A percentile compares a stretch with the other conserved stretches of the same genome.
Evolutionary conservation across 2,888 invertebrate genomes (phyloP).

Genomic region (Galeruca laticollis): DNA sequence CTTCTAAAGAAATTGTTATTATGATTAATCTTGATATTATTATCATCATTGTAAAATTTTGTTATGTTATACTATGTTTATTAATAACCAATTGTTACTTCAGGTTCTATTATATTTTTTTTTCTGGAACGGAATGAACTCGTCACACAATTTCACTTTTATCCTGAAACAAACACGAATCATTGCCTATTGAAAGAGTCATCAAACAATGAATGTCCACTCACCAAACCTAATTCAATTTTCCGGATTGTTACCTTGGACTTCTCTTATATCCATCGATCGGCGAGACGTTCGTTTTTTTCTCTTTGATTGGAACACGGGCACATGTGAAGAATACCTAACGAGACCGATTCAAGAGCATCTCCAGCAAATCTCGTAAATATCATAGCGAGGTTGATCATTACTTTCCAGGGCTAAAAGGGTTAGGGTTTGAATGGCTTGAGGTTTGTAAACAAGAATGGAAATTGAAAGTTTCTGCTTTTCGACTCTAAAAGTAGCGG

Average conservation of each 20-base stretch:
- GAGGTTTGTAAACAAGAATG: slow-evolving; percentile 18
- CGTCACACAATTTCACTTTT: no score
- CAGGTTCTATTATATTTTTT: no score
- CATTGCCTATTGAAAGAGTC: neutral
- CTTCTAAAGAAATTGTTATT: no score
- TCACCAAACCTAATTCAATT: slow-evolving; percentile 23
- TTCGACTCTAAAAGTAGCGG: neutral
- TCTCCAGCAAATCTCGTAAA: slow-evolving; percentile 25
- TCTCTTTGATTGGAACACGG: slow-evolving; percentile 25
- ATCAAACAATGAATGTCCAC: slow-evolving; percentile 7
- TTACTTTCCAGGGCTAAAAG: slow-evolving; percentile 22
- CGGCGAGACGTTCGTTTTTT: slow-evolving; percentile 3
- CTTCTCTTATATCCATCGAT: slow-evolving; percentile 23
- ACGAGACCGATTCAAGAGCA: slow-evolving; percentile 19
- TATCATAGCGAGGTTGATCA: slow-evolving; percentile 20
- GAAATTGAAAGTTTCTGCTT: slow-evolving; percentile 22
- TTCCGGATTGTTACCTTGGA: slow-evolving; percentile 22
- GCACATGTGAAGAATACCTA: slow-evolving; percentile 30
- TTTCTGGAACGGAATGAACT: no score
- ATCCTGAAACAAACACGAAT: no score
- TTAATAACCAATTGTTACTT: no score
- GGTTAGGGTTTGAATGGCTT: slow-evolving; percentile 10
- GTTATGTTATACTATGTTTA: no score
- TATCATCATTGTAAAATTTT: no score
- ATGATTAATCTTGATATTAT: no score